Evolutionary conservation across 2,888 invertebrate genomes (phyloP).

Genomic region (Eudasyphora cyanicolor): DNA sequence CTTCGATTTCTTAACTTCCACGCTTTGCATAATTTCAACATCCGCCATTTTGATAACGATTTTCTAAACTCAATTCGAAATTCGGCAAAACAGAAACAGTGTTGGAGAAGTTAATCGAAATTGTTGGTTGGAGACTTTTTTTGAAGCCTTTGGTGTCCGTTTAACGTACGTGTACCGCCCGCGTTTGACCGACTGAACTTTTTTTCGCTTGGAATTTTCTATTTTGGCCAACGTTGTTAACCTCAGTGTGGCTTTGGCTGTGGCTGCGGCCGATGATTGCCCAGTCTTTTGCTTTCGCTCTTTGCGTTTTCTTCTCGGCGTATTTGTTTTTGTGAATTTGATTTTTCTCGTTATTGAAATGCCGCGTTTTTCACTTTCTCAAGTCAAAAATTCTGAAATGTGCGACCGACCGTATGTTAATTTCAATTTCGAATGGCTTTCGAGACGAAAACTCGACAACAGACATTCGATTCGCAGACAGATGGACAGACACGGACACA

Average conservation of each 20-base stretch:
- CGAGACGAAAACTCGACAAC: conserved; percentile 29
- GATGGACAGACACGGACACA: neutral
- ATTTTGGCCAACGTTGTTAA: conserved; percentile 57
- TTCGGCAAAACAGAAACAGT: conserved; percentile 15
- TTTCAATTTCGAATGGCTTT: conserved; percentile 59
- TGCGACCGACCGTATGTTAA: conserved; percentile 52
- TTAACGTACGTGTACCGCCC: conserved; percentile 68
- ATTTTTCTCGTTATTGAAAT: conserved; percentile 31
- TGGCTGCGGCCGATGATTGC: conserved; percentile 13
- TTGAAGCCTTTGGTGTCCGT: conserved; percentile 55
- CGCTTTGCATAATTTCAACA: conserved; percentile 93
- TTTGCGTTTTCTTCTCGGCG: conserved; percentile 4
- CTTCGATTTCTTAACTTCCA: conserved; percentile 91
- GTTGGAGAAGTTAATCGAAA: conserved; percentile 16
- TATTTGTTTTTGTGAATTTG: neutral
- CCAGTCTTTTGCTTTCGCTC: conserved; percentile 3
- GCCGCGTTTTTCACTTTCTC: conserved; percentile 53
- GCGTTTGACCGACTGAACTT: conserved; percentile 77
- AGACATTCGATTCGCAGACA: conserved; percentile 17
- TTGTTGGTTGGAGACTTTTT: conserved; percentile 10
- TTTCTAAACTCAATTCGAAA: conserved; percentile 11
- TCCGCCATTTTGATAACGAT: conserved; percentile 86
- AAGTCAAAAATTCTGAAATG: conserved; percentile 47
- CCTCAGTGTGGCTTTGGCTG: conserved; percentile 22
- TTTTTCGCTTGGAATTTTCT: conserved; percentile 60